These are phyloP conservation scores for Peromyscus maniculatus DNA, from an alignment of 2,113 vertebrate species.

Conservation along the genomic window DNA sequence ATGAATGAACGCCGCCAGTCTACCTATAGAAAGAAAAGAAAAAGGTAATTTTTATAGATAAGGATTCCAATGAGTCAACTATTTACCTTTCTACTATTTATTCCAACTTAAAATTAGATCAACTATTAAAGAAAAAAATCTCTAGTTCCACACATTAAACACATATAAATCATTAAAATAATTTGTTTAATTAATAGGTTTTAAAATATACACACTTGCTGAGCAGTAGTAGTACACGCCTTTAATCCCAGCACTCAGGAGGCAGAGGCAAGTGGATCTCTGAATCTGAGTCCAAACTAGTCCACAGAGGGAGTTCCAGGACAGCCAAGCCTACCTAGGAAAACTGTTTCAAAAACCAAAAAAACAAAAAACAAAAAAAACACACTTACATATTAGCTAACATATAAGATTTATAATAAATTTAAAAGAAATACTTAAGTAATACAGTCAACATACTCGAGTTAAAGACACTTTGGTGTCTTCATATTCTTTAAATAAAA, in stretches of 20 bases:
- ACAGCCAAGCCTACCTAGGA: neutral
- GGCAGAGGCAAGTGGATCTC: neutral
- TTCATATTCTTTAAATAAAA: conserved; percentile 57
- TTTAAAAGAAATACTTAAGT: conserved; percentile 27
- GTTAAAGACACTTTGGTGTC: conserved; percentile 8
- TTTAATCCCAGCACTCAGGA: neutral
- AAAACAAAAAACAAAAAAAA: neutral
- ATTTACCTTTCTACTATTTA: conserved; percentile 43
- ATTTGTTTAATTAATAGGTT: neutral
- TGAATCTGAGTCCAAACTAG: neutral
- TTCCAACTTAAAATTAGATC: conserved; percentile 25
- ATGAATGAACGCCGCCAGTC: conserved; percentile 99
- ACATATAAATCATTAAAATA: neutral
- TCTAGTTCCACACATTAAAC: neutral
- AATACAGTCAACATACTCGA: neutral
- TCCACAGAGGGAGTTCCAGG: neutral
- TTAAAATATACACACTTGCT: neutral
- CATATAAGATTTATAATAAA: neutral
- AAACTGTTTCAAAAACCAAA: neutral
- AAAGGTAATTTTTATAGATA: neutral
- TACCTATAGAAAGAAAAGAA: conserved; percentile 86
- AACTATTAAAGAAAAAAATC: conserved; percentile 35
- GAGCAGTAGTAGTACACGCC: neutral
- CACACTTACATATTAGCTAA: conserved; percentile 16
- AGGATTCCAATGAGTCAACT: neutral